Conservation (phyloP, 2,113 vertebrate genomes). For the Alethe castanea region DNA sequence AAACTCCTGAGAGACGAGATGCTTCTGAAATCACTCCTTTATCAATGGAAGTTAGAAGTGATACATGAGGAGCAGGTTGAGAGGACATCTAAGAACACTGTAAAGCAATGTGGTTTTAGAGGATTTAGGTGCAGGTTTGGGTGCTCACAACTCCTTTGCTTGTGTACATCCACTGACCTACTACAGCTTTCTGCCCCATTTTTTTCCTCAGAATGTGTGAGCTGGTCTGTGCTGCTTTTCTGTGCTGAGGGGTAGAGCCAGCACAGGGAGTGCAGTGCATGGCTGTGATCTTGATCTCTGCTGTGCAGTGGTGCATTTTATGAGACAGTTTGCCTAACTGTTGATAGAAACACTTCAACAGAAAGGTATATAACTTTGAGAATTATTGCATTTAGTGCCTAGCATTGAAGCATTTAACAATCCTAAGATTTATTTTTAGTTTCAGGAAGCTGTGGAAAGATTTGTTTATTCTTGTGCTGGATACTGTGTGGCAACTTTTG, state of each 20-base stretch:
- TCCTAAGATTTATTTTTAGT: constrained; percentile 70
- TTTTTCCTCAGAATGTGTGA: background rate
- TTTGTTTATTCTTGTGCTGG: constrained; percentile 96
- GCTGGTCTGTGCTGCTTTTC: background rate
- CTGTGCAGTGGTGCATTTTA: background rate
- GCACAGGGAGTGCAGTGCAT: background rate
- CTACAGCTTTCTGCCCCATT: background rate
- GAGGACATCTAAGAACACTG: background rate
- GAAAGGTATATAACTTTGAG: background rate
- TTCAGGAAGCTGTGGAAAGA: constrained; percentile 91
- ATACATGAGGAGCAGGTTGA: background rate
- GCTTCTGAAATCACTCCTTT: background rate
- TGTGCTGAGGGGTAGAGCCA: background rate
- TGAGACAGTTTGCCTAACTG: background rate
- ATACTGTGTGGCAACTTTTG: constrained; percentile 97
- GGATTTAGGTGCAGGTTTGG: background rate
- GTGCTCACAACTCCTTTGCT: background rate
- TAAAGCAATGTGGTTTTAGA: background rate
- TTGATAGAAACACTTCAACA: background rate
- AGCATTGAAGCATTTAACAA: background rate
- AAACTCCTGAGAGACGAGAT: background rate
- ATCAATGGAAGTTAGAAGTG: background rate
- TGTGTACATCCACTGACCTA: background rate
- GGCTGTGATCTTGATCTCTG: background rate
- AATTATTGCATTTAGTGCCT: background rate